Evolutionary conservation across 2,797 vertebrate species (phyloP).

Genomic region (Graptemys geographica): DNA sequence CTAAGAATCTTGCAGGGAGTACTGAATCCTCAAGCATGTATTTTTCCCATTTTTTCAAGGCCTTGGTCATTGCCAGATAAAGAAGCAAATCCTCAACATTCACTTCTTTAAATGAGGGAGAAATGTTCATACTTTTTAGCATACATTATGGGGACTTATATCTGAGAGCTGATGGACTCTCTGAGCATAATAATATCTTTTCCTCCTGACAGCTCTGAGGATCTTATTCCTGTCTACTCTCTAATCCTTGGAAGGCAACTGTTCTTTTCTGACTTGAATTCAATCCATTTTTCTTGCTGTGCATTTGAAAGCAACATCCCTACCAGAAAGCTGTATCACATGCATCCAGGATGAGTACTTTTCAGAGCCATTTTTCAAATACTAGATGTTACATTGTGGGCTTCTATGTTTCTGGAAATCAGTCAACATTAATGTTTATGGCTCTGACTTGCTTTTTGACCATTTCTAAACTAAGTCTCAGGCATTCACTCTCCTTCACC

Average conservation of each 20-base stretch:
- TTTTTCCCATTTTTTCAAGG: neutral
- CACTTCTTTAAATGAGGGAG: neutral
- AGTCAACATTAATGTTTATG: neutral
- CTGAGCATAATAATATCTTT: neutral
- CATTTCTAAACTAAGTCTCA: neutral
- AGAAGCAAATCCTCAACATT: neutral
- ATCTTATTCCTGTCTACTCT: neutral
- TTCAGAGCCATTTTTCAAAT: neutral
- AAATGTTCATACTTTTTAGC: neutral
- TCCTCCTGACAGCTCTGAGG: neutral
- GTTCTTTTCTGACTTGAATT: neutral
- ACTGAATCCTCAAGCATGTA: neutral
- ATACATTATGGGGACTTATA: neutral
- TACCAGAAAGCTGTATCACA: neutral
- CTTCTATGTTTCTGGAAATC: neutral
- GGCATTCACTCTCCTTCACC: neutral
- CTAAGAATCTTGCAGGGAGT: neutral
- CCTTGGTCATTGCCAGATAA: neutral
- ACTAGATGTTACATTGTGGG: rapidly evolving
- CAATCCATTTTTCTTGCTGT: neutral
- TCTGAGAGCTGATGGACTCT: neutral
- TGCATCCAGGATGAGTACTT: neutral
- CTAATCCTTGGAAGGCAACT: neutral
- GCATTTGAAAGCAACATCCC: neutral
- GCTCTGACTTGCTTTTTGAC: neutral